A percentile compares a stretch with the other conserved stretches of the same genome.
Conservation (phyloP, 2,113 vertebrate species). For the Atrichornis clamosus region DNA sequence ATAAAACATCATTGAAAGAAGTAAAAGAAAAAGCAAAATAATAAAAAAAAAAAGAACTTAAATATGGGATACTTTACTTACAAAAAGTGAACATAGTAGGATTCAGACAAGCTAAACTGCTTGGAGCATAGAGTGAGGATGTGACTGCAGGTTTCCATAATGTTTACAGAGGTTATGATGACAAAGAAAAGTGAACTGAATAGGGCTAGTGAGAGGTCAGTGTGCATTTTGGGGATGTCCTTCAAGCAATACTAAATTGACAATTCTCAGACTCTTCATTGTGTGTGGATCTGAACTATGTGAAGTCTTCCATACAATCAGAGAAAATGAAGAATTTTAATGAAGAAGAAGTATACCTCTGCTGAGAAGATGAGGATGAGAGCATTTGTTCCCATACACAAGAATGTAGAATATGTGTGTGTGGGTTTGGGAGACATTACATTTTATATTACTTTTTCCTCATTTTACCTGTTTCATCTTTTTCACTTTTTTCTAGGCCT, state of each 20-base stretch:
- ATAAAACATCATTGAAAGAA: conserved; percentile 73
- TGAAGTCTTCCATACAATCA: not conserved
- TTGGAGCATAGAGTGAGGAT: not conserved
- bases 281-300: not conserved
- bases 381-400: not conserved
- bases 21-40: conserved; percentile 75
- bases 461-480: not conserved
- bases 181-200: conserved; percentile 24
- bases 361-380: not conserved
- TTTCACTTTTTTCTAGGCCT: not conserved
- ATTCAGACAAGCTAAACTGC: conserved; percentile 37
- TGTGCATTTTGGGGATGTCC: not conserved
- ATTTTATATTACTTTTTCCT: not conserved
- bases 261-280: not conserved
- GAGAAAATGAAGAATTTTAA: not conserved
- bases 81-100: conserved; percentile 71
- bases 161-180: not conserved
- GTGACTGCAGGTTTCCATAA: not conserved
- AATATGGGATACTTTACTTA: conserved; percentile 76
- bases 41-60: conserved; percentile 68
- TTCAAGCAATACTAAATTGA: not conserved
- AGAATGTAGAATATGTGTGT: not conserved
- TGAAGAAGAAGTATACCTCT: not conserved
- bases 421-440: not conserved
- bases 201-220: not conserved